Percentiles rank a stretch among this genome's conserved stretches.
These are phyloP conservation scores for Channa maculata DNA, from an alignment of 2,113 vertebrate genomes.

Conservation along the genomic window DNA sequence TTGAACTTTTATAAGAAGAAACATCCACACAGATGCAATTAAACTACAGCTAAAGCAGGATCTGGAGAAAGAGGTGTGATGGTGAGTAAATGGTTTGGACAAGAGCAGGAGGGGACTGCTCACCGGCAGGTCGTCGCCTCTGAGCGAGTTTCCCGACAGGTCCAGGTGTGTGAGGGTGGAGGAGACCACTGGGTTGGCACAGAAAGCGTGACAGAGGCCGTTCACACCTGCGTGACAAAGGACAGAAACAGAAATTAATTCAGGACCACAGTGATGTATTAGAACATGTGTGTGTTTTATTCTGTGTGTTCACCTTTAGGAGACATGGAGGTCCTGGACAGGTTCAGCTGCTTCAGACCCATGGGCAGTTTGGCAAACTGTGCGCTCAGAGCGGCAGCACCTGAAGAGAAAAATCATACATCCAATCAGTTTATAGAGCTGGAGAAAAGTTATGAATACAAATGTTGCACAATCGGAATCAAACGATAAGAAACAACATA, in stretches of 20 bases:
- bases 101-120: neutral
- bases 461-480: neutral
- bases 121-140: constrained; percentile 93
- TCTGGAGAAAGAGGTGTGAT: no score
- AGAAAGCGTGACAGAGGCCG: constrained; percentile 91
- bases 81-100: no score
- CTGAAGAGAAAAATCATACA: constrained; percentile 70
- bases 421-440: no score
- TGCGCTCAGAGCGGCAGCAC: constrained; percentile 89
- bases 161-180: constrained; percentile 88
- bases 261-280: neutral
- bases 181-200: constrained; percentile 85
- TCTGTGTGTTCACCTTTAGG: constrained; percentile 87
- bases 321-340: constrained; percentile 92
- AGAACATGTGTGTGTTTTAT: neutral
- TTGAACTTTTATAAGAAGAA: no score
- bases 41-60: no score
- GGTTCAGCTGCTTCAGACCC: constrained; percentile 92
- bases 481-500: neutral
- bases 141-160: constrained; percentile 92
- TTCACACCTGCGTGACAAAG: constrained; percentile 87
- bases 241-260: neutral
- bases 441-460: neutral
- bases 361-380: constrained; percentile 93
- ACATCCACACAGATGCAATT: no score